Evolutionary conservation across 2,797 vertebrate species (phyloP).

Genomic region (Muscicapa striata): DNA sequence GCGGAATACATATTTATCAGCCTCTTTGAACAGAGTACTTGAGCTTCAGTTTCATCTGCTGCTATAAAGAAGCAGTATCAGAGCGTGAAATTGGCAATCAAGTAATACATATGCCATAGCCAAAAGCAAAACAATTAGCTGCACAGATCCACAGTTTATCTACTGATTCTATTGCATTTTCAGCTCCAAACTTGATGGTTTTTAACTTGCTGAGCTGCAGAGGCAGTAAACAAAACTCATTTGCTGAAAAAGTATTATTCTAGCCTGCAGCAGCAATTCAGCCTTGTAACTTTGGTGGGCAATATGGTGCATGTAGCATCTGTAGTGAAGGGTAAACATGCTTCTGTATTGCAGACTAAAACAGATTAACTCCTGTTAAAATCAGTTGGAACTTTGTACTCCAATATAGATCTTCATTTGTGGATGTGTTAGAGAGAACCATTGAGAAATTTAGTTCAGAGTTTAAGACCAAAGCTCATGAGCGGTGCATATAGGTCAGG

Average conservation of each 20-base stretch:
- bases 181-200: neutral
- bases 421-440: neutral
- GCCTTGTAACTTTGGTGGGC: neutral
- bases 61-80: conserved; percentile 43
- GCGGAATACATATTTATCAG: conserved; percentile 29
- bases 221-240: conserved; percentile 41
- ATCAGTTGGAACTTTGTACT: neutral
- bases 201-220: conserved; percentile 20
- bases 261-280: conserved; percentile 17
- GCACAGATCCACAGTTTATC: neutral
- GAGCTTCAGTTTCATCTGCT: conserved; percentile 37
- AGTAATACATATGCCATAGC: conserved; percentile 52
- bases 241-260: conserved; percentile 2
- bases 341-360: neutral
- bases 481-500: neutral
- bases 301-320: neutral
- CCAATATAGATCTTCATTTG: neutral
- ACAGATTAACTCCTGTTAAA: neutral
- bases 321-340: neutral
- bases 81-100: conserved; percentile 61
- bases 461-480: neutral
- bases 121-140: conserved; percentile 62
- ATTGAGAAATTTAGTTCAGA: neutral
- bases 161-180: neutral
- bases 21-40: neutral